A percentile compares a stretch with the other conserved stretches of the same genome.
Evolutionary conservation across 2,797 vertebrate species (phyloP).

Genomic region (Scolopax bukidnonensis): DNA sequence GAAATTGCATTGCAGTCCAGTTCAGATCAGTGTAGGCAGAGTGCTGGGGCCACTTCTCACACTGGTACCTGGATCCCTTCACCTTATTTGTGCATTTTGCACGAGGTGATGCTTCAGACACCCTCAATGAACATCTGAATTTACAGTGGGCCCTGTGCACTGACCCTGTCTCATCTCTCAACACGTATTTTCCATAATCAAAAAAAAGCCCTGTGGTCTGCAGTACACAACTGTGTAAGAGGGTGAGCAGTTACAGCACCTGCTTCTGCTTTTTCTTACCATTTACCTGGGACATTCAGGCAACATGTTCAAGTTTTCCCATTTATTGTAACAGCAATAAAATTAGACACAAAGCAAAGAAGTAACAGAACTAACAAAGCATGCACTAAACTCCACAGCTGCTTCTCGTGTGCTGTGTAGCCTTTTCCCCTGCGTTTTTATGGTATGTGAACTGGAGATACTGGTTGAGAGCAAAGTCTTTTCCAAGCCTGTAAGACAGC

Average conservation of each 20-base stretch:
- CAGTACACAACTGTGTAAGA: background rate
- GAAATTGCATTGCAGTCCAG: background rate
- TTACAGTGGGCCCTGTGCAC: background rate
- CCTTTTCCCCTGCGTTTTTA: background rate
- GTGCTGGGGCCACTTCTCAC: background rate
- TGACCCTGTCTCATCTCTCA: background rate
- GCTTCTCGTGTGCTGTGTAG: background rate
- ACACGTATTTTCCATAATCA: background rate
- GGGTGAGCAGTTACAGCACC: fast-evolving
- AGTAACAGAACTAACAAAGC: background rate
- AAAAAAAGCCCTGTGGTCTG: background rate
- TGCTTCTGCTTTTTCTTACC: background rate
- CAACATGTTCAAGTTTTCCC: background rate
- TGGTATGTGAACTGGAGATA: background rate
- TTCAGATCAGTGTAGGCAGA: background rate
- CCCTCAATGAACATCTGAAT: background rate
- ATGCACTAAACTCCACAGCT: background rate
- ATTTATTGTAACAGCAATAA: background rate
- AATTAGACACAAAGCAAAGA: background rate
- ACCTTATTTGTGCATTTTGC: background rate
- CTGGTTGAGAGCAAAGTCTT: background rate
- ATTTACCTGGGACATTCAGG: background rate
- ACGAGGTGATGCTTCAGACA: background rate
- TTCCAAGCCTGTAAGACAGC: background rate
- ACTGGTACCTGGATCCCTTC: fast-evolving